Evolutionary conservation across 1,140 invertebrate genomes (phyloP).

Genomic region (Aricia agestis): DNA sequence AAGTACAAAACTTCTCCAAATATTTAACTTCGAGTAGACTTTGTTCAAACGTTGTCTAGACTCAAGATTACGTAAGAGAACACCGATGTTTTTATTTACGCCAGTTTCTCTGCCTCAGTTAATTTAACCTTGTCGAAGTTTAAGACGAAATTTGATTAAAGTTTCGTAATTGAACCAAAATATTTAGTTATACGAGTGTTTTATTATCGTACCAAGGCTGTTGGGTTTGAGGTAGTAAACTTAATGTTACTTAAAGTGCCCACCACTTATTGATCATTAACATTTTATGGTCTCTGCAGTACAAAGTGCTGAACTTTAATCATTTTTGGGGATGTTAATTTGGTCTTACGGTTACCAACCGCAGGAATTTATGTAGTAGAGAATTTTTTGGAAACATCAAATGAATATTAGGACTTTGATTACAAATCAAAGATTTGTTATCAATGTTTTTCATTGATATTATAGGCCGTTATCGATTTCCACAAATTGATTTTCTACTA

Average conservation of each 20-base stretch:
- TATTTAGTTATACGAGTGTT: not conserved
- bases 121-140: not conserved
- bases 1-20: no score
- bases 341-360: no score
- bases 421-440: no score
- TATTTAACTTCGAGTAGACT: no score
- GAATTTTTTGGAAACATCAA: no score
- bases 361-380: no score
- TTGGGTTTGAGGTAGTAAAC: not conserved
- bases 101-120: not conserved
- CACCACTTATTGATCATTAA: not conserved
- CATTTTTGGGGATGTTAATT: no score
- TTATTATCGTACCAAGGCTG: conserved; percentile 2
- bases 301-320: no score
- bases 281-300: not conserved
- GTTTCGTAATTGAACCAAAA: not conserved
- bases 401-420: no score
- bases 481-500: no score
- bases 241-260: not conserved
- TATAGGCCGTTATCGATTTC: no score
- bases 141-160: not conserved
- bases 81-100: not conserved
- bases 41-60: not conserved
- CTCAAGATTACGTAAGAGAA: not conserved
- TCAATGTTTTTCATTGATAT: no score